Evolutionary conservation across 1,140 invertebrate species (phyloP).

Genomic region (Drosophila grimshawi): DNA sequence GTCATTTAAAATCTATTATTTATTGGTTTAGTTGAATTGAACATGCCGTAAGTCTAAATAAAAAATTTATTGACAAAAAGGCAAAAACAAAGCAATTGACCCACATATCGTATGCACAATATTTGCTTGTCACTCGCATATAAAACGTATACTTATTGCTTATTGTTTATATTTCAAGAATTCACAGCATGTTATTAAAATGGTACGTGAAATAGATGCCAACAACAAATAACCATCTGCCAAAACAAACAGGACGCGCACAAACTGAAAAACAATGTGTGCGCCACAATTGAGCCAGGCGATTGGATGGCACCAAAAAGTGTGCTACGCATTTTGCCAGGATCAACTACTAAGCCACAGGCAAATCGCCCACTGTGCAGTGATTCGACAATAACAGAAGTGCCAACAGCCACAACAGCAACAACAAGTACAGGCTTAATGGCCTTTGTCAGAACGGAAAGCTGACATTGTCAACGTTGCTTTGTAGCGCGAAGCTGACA

Average conservation of each 20-base stretch:
- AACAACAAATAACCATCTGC: constrained; percentile 14
- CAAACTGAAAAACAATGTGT: constrained; percentile 1
- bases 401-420: constrained; percentile 2
- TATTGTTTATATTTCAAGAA: constrained; percentile 24
- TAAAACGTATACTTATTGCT: constrained; percentile 39
- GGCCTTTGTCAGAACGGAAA: constrained; percentile 24
- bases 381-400: constrained; percentile 30
- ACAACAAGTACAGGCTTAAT: constrained; percentile 21
- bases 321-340: constrained; percentile 38
- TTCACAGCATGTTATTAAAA: constrained; percentile 19
- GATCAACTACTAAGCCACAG: constrained; percentile 44
- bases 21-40: no score
- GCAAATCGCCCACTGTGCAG: constrained; percentile 34
- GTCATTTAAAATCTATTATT: no score
- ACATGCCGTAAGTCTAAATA: background rate
- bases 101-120: constrained; percentile 54
- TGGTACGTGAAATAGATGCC: background rate
- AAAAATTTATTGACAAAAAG: constrained; percentile 6
- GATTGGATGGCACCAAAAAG: constrained; percentile 35
- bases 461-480: constrained; percentile 5
- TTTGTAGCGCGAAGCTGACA: constrained; percentile 38
- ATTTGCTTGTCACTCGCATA: constrained; percentile 33
- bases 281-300: background rate
- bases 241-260: constrained; percentile 19
- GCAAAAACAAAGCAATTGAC: constrained; percentile 52